Base-by-base conservation (phyloP, 1,140 invertebrate species). In the Homarus americanus region DNA sequence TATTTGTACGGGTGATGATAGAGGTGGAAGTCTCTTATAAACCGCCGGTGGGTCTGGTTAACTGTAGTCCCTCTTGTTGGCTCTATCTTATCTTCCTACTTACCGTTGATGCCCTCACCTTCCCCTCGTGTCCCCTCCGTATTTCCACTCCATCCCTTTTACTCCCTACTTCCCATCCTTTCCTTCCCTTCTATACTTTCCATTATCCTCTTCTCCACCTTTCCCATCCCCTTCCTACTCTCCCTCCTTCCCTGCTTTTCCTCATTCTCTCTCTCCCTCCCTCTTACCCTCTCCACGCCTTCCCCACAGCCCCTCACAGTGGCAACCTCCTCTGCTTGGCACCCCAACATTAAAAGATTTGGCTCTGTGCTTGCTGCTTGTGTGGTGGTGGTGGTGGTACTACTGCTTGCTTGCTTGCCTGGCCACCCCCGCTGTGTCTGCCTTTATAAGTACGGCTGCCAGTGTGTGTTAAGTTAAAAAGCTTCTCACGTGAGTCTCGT, bases 321-420 rank as follows among this genome's bases (percentile, higher is more conserved):
- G 10, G 34, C 49, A 40, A 38, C 34, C 28, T 28, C 20, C 32
- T 38, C 82, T 20, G 63, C 17, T 83, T 83, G 82, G 82, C 82
- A 83, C 38, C 82, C 58, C 34, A 20, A 38, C 34, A 40, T 34
- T 24, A 83, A 69, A 66, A 72, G 32, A 58, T 63, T 83, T 83
- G 82, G 82, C 82, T 63, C 34, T 83, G 83, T 49, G n/a, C 69
- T 73, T 41, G 83, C n/a, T 86, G 83, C 53, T 20, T 41, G 40
- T 34, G 69, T 58, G 83, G 58, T n/a, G 58, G 10, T 15, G 82
- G 40, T 49, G 36, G 76, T 79, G 63, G 32, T 24, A 24, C 53
- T 58, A 20, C 53, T 49, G 44, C 44, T n/a, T n/a, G n/a, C n/a
- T n/a, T 58, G 53, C 53, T 1, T 58, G 15, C 24, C 24, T 10